Evolutionary conservation across 2,113 vertebrate species (phyloP).

Genomic region (Chamaea fasciata): DNA sequence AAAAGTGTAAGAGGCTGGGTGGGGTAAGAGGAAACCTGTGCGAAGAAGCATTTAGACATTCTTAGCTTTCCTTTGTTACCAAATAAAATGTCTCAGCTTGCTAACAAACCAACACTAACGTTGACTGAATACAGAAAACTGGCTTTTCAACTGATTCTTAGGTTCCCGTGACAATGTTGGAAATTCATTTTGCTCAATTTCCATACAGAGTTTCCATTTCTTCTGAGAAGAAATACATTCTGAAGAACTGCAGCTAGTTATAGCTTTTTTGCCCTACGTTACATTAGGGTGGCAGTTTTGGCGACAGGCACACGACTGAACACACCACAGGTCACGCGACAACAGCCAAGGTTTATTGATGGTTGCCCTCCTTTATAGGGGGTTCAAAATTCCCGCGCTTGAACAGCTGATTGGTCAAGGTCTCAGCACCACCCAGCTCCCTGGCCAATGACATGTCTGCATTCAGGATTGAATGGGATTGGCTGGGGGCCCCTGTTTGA

Average conservation of each 20-base stretch:
- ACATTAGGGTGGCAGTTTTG: neutral
- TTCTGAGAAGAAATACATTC: neutral
- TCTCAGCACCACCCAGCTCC: neutral
- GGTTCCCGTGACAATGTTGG: neutral
- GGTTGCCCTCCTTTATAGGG: no score
- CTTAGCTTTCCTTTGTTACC: neutral
- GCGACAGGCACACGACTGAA: neutral
- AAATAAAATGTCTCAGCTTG: neutral
- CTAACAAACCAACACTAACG: neutral
- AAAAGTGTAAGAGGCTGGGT: accelerated
- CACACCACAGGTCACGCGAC: neutral
- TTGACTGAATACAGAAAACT: neutral
- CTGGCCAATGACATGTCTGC: neutral
- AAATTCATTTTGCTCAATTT: neutral
- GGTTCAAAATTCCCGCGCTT: neutral
- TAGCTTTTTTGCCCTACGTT: neutral
- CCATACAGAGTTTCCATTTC: neutral
- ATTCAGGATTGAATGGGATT: neutral
- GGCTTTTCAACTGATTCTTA: neutral
- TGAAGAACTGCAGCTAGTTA: neutral
- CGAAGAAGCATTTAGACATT: neutral
- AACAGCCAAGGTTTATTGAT: neutral
- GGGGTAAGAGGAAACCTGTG: neutral
- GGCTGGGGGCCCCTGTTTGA: neutral
- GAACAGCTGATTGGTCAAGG: neutral